Percentiles rank a stretch among this genome's conserved stretches.
These are phyloP conservation scores for Rhysida immarginata DNA, from an alignment of 1,140 invertebrate species.

Conservation along the genomic window DNA sequence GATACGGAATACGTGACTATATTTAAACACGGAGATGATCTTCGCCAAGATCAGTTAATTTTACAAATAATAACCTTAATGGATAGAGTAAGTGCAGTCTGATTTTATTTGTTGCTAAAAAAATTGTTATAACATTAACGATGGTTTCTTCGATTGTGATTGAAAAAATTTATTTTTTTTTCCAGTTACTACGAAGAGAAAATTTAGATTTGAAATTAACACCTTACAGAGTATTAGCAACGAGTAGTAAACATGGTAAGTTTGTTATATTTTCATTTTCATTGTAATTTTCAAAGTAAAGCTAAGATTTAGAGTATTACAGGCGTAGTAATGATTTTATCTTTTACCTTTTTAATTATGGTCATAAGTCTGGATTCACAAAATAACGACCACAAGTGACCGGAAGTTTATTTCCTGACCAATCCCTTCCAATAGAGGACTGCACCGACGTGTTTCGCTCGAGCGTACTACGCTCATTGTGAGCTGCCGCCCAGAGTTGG, in stretches of 20 bases:
- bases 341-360: no score
- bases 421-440: no score
- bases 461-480: no score
- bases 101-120: constrained; percentile 9
- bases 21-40: constrained; percentile 96
- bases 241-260: constrained; percentile 76
- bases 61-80: constrained; percentile 92
- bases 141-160: no score
- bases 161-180: constrained; percentile 11
- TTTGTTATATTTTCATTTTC: not conserved
- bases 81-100: constrained; percentile 44
- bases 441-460: no score
- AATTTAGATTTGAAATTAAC: constrained; percentile 91
- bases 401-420: no score
- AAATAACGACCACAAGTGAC: no score
- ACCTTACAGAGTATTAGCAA: constrained; percentile 85
- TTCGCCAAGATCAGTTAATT: constrained; percentile 97
- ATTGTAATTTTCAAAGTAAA: not conserved
- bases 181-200: constrained; percentile 69
- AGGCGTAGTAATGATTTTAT: no score
- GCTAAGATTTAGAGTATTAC: no score
- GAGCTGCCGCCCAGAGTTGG: no score
- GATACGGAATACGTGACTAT: constrained; percentile 87
- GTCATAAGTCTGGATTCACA: no score
- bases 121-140: no score